phyloP scores from a whole-genome alignment of 2,888 invertebrate species.

The Pilophorus perplexus region DNA sequence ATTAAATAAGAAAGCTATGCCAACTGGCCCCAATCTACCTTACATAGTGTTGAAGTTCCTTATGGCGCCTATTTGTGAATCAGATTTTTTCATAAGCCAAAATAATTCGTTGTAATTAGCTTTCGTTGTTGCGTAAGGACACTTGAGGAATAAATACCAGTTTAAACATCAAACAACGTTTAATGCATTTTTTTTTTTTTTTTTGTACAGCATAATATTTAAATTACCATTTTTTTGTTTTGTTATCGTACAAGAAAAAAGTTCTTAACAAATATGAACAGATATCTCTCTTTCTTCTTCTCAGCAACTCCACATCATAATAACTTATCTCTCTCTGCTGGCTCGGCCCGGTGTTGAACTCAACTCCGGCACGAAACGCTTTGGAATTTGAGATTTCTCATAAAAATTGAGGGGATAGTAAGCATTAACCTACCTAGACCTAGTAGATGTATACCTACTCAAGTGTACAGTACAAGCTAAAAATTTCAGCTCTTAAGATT shows the following conservation, averaged over 20 bases:
- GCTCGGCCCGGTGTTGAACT: constrained; percentile 11
- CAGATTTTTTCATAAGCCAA: no score
- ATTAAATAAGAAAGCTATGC: no score
- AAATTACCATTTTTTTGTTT: constrained; percentile 22
- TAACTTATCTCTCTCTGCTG: constrained; percentile 9
- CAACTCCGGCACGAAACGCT: constrained; percentile 22
- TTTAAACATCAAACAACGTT: constrained; percentile 17
- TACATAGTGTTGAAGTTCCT: no score
- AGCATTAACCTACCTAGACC: constrained; percentile 36
- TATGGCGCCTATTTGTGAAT: no score
- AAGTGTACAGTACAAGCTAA: constrained; percentile 33
- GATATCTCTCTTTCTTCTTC: constrained; percentile 15
- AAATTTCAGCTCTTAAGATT: no score
- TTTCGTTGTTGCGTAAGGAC: no score
- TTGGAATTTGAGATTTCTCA: constrained; percentile 26
- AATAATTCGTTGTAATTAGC: no score
- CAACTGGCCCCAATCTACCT: no score
- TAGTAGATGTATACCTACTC: constrained; percentile 33
- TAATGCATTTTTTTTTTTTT: no score
- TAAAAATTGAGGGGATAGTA: constrained; percentile 29
- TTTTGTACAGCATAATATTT: constrained; percentile 29
- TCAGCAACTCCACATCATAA: constrained; percentile 14
- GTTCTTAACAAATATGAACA: constrained; percentile 32
- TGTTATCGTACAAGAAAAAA: constrained; percentile 34
- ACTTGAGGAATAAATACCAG: no score